Percentiles rank a stretch among this genome's conserved stretches.
Conservation (phyloP, 2,888 invertebrate genomes). For the Orthosia cruda region DNA sequence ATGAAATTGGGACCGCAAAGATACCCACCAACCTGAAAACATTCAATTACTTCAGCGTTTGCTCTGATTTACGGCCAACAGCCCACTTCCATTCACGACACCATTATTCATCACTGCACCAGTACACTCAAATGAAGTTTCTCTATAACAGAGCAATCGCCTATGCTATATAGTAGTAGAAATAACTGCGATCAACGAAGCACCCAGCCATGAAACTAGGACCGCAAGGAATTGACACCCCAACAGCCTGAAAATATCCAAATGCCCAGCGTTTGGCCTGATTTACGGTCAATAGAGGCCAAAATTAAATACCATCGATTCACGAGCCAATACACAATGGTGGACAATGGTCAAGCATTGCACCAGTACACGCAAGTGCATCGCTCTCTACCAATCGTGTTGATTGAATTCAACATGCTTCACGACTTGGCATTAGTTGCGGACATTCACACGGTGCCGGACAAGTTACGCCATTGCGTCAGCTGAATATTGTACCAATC, state of each 20-base stretch:
- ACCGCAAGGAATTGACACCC: constrained; percentile 1
- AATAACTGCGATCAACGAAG: background rate
- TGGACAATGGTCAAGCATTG: constrained; percentile 34
- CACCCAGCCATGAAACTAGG: background rate
- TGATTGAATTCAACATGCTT: constrained; percentile 73
- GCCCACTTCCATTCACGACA: constrained; percentile 8
- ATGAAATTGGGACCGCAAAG: background rate
- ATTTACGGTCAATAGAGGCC: constrained; percentile 41
- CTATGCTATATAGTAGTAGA: no score
- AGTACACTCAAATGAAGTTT: constrained; percentile 51
- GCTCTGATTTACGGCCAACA: constrained; percentile 21
- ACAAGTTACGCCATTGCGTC: constrained; percentile 36
- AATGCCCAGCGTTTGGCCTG: constrained; percentile 21
- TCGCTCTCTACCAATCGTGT: constrained; percentile 69
- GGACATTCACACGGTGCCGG: constrained; percentile 63
- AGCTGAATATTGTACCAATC: constrained; percentile 14
- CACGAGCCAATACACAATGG: constrained; percentile 33
- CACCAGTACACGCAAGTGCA: constrained; percentile 63
- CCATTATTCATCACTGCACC: constrained; percentile 34
- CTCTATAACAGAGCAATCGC: no score
- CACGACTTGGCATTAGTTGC: constrained; percentile 57
- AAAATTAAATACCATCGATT: constrained; percentile 2
- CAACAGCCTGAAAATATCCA: constrained; percentile 6
- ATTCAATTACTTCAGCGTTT: constrained; percentile 17
- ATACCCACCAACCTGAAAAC: background rate